phyloP scores from a whole-genome alignment of 1,140 invertebrate species.

The Scaptomyza pallida region DNA sequence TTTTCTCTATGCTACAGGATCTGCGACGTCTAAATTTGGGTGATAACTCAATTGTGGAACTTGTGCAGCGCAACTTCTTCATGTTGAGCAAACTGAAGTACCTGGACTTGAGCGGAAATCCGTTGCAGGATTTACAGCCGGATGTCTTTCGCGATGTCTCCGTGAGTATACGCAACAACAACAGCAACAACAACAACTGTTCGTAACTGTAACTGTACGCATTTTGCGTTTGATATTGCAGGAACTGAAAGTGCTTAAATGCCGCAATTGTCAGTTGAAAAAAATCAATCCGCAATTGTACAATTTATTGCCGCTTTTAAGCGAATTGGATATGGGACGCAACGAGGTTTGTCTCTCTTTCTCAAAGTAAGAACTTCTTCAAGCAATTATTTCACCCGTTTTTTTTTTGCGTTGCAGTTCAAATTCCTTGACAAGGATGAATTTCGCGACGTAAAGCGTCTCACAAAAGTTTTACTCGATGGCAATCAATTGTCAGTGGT shows the following conservation, averaged over 20 bases:
- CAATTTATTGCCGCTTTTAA: conserved; percentile 88
- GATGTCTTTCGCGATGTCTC: conserved; percentile 91
- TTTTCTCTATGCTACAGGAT: conserved; percentile 75
- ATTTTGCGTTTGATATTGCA: conserved; percentile 76
- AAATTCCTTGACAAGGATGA: conserved; percentile 90
- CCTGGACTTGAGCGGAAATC: conserved; percentile 91
- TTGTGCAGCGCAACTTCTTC: conserved; percentile 88
- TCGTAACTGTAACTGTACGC: conserved; percentile 13
- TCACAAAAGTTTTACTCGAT: conserved; percentile 89
- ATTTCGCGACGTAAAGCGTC: conserved; percentile 88
- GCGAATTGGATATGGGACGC: conserved; percentile 89
- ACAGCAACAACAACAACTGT: background rate
- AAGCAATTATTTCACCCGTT: conserved; percentile 67
- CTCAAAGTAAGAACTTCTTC: conserved; percentile 7
- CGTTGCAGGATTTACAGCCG: conserved; percentile 88
- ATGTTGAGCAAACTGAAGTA: conserved; percentile 87
- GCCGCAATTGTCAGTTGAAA: conserved; percentile 88
- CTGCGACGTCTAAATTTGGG: conserved; percentile 88
- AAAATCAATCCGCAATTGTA: conserved; percentile 91
- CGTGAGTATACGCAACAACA: conserved; percentile 80
- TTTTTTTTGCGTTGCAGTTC: conserved; percentile 84
- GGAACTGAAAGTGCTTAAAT: conserved; percentile 88
- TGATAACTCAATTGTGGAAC: conserved; percentile 88
- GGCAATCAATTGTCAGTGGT: conserved; percentile 91
- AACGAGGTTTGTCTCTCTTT: conserved; percentile 85